These are phyloP conservation scores for Meteorus colon DNA, from an alignment of 2,888 invertebrate species.

Conservation along the genomic window DNA sequence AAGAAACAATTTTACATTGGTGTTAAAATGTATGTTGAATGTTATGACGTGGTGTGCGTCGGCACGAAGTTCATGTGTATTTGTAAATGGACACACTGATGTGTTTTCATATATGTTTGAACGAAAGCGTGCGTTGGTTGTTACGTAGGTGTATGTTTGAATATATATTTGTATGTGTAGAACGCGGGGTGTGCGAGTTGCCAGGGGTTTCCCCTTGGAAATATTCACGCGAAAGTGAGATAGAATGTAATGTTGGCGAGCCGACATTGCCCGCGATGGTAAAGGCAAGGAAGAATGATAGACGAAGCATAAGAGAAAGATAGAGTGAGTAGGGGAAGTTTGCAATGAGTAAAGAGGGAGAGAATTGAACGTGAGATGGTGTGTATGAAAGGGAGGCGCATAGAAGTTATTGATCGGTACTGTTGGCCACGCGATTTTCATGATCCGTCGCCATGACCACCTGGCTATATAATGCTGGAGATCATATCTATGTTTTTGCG, in stretches of 20 bases:
- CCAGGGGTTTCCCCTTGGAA: constrained; percentile 50
- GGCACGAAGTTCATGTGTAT: constrained; percentile 1
- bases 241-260: constrained; percentile 2
- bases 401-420: constrained; percentile 70
- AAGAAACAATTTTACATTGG: constrained; percentile 11
- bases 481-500: constrained; percentile 62
- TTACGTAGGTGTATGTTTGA: neutral
- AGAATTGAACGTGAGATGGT: constrained; percentile 36
- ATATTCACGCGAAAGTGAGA: constrained; percentile 41
- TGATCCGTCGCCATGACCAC: constrained; percentile 73
- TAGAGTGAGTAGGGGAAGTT: constrained; percentile 5
- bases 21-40: neutral
- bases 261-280: neutral
- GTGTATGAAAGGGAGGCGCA: constrained; percentile 54
- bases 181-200: constrained; percentile 46
- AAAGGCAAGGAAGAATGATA: neutral
- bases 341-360: constrained; percentile 16
- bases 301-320: neutral
- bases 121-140: neutral
- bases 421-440: constrained; percentile 71
- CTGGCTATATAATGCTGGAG: constrained; percentile 66
- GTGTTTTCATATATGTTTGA: neutral
- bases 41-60: constrained; percentile 22
- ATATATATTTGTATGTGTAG: constrained; percentile 37
- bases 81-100: constrained; percentile 16